Conservation (phyloP, 2,797 vertebrate genomes). For the Cetoscarus ocellatus region DNA sequence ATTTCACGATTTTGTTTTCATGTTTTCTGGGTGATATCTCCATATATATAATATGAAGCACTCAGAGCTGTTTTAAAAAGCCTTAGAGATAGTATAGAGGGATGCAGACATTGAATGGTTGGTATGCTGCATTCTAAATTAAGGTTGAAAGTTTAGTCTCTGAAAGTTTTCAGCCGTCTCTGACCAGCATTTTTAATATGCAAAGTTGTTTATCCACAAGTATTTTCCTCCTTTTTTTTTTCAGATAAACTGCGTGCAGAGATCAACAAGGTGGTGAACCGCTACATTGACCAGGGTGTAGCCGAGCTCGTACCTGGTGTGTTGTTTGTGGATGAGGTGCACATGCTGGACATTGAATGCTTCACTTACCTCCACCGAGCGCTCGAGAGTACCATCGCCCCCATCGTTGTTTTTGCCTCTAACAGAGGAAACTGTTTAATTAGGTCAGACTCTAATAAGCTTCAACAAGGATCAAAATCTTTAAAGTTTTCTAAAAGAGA, state of each 20-base stretch:
- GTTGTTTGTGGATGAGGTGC: constrained; percentile 97
- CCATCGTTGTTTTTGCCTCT: constrained; percentile 98
- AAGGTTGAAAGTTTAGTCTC: no score
- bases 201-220: neutral
- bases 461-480: neutral
- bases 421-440: constrained; percentile 97
- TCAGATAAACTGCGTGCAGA: constrained; percentile 96
- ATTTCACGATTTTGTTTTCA: no score
- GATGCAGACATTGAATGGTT: no score
- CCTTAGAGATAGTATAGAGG: no score
- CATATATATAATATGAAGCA: no score
- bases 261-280: constrained; percentile 99
- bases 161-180: no score
- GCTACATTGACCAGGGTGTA: constrained; percentile 98
- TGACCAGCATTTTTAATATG: no score
- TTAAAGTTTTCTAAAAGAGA: neutral
- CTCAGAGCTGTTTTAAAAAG: no score
- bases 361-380: constrained; percentile 98
- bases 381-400: constrained; percentile 95
- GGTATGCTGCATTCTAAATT: no score
- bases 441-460: constrained; percentile 79
- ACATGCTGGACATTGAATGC: constrained; percentile 99
- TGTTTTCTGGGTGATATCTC: no score
- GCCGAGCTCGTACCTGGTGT: constrained; percentile 97
- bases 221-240: neutral